phyloP scores from a whole-genome alignment of 2,888 invertebrate genomes.

The Theristus sp. region DNA sequence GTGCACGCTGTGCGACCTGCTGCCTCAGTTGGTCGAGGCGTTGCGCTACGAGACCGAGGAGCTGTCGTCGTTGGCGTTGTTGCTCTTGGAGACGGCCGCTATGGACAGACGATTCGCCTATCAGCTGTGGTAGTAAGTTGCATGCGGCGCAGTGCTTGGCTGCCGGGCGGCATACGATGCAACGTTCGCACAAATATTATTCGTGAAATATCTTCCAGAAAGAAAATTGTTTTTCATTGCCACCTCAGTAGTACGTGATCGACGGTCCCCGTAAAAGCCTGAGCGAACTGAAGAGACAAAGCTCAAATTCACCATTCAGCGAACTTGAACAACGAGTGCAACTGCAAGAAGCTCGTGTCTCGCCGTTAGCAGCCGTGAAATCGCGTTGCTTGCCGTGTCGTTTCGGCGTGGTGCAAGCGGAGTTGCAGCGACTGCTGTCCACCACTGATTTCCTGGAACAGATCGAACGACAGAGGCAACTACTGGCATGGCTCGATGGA shows the following conservation, averaged over 20 bases:
- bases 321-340: no score
- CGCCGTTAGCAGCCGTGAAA: neutral
- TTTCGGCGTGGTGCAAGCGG: neutral
- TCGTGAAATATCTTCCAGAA: no score
- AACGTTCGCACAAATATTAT: no score
- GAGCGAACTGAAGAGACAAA: no score
- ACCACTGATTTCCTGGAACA: neutral
- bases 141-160: neutral
- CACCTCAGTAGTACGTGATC: no score
- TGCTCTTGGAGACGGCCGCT: conserved; percentile 61
- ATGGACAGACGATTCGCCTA: conserved; percentile 77
- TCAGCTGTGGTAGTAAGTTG: conserved; percentile 62
- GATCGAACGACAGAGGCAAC: neutral
- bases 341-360: no score
- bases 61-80: conserved; percentile 60
- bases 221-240: no score
- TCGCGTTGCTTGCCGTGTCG: neutral
- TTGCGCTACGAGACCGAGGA: conserved; percentile 62
- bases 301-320: no score
- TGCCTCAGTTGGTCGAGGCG: conserved; percentile 73
- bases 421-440: neutral
- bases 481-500: neutral
- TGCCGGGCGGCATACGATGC: no score
- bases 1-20: conserved; percentile 62
- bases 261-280: no score